These are phyloP conservation scores for Campaea margaritaria DNA, from an alignment of 2,888 invertebrate genomes.

Conservation along the genomic window DNA sequence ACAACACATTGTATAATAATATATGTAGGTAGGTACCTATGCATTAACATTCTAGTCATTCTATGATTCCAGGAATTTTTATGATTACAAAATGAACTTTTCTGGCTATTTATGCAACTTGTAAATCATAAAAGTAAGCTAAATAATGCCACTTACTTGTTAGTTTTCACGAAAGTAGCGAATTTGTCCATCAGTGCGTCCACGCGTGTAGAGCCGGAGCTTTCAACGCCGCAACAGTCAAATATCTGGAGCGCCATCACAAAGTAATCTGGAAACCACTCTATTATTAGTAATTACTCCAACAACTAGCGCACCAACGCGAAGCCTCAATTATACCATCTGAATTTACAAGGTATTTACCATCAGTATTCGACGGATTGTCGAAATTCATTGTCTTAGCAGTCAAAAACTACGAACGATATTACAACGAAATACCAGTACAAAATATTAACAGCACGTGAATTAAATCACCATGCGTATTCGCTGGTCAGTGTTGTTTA, in stretches of 20 bases:
- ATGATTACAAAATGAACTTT: no score
- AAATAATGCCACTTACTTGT: slow-evolving; percentile 66
- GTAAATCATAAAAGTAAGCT: neutral
- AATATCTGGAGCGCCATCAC: slow-evolving; percentile 78
- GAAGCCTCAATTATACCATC: slow-evolving; percentile 58
- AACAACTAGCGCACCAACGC: slow-evolving; percentile 68
- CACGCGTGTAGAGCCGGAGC: slow-evolving; percentile 65
- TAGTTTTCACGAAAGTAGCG: slow-evolving; percentile 74
- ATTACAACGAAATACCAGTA: slow-evolving; percentile 25
- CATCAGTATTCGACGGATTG: slow-evolving; percentile 64
- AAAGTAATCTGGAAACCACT: slow-evolving; percentile 71
- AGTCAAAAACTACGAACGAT: slow-evolving; percentile 19
- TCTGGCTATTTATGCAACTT: no score
- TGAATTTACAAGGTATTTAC: slow-evolving; percentile 51
- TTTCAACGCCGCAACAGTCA: slow-evolving; percentile 73
- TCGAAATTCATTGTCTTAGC: slow-evolving; percentile 67
- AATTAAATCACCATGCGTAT: slow-evolving; percentile 48
- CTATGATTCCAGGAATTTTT: no score
- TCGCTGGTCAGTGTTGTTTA: slow-evolving; percentile 62
- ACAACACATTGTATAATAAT: no score
- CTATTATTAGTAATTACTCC: slow-evolving; percentile 57
- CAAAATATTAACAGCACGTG: slow-evolving; percentile 40
- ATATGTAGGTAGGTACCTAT: neutral
- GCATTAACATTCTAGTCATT: no score
- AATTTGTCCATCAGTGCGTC: slow-evolving; percentile 77